Percentiles rank a stretch among this genome's conserved stretches.
These are phyloP conservation scores for Lottia gigantea DNA, from an alignment of 2,888 invertebrate species.

Conservation along the genomic window DNA sequence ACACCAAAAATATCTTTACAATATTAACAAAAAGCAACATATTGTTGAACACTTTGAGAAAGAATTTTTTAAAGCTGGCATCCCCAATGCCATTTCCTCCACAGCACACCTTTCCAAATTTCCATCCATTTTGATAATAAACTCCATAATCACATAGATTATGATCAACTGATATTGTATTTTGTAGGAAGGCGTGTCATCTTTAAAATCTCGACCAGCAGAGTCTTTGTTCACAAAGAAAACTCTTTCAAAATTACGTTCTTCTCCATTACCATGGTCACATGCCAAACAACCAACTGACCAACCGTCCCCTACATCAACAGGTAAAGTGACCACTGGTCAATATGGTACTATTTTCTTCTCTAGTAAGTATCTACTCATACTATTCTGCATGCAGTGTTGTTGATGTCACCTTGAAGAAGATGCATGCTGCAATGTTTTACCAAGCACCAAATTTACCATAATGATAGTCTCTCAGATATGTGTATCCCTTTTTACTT, in stretches of 20 bases:
- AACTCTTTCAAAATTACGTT: not conserved
- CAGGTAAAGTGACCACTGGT: slow-evolving; percentile 25
- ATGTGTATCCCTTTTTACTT: no score
- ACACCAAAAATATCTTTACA: no score
- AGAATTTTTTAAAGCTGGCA: no score
- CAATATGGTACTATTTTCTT: slow-evolving; percentile 27
- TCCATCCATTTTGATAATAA: no score
- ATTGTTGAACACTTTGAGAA: no score
- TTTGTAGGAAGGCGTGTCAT: not conserved
- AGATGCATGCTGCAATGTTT: not conserved
- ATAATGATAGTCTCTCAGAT: no score
- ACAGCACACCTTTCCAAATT: no score
- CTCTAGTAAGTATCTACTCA: slow-evolving; percentile 26
- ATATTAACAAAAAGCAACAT: no score
- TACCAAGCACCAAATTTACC: no score
- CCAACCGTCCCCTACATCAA: not conserved
- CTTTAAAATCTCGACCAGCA: not conserved
- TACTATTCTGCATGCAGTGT: not conserved
- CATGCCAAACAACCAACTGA: not conserved
- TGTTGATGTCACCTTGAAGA: not conserved
- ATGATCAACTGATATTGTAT: not conserved
- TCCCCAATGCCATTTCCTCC: no score
- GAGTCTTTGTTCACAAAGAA: not conserved
- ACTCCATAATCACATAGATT: no score
- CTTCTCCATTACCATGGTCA: not conserved